Conservation (phyloP, 23 tunicate species). For the Botrylloides violaceus region DNA sequence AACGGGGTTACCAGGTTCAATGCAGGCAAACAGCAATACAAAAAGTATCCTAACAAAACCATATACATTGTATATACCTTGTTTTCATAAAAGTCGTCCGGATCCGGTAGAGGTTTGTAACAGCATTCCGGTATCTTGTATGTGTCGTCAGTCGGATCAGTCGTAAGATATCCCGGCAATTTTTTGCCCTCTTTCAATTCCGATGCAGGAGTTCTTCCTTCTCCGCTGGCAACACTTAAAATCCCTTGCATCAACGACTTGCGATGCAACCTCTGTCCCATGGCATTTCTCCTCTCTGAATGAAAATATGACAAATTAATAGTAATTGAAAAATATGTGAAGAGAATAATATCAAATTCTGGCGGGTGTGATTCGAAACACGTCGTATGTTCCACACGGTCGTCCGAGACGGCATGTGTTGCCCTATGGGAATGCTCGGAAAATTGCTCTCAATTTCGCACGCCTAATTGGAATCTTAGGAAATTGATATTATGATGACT, state of each 20-base stretch:
- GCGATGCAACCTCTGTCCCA: conserved; percentile 58
- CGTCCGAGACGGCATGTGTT: too few relatives aligned
- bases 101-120: conserved; percentile 53
- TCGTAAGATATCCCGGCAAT: conserved; percentile 48
- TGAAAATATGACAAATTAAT: conserved; percentile 1
- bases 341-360: too few relatives aligned
- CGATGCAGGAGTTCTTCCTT: conserved; percentile 54
- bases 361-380: too few relatives aligned
- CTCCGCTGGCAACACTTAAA: conserved; percentile 66
- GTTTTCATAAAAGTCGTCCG: conserved; percentile 51
- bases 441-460: too few relatives aligned
- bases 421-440: too few relatives aligned
- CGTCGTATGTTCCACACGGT: too few relatives aligned
- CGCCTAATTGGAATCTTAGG: too few relatives aligned
- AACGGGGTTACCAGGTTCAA: too few relatives aligned
- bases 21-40: too few relatives aligned
- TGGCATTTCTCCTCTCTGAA: conserved; percentile 81
- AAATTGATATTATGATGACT: too few relatives aligned
- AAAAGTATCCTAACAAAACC: too few relatives aligned
- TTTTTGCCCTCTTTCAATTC: conserved; percentile 86
- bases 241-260: conserved; percentile 75
- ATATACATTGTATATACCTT: too few relatives aligned
- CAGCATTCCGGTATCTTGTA: conserved; percentile 26
- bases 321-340: background rate
- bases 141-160: conserved; percentile 7